These are phyloP conservation scores for Clepsis dumicolana DNA, from an alignment of 2,888 invertebrate genomes.

Conservation along the genomic window DNA sequence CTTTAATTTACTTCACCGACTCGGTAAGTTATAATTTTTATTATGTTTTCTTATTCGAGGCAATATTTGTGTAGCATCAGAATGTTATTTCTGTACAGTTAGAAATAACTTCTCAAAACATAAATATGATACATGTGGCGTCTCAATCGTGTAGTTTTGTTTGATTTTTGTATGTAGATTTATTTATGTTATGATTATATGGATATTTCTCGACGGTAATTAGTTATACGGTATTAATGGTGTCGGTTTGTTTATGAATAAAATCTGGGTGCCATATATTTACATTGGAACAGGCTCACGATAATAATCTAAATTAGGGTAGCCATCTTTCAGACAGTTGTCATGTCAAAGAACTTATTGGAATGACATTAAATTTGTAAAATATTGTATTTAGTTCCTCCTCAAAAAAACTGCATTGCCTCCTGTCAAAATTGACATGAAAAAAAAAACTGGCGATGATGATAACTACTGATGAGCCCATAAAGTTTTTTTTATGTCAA, in stretches of 20 bases:
- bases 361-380: not conserved
- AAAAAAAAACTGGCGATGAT: no score
- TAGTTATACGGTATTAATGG: conserved; percentile 58
- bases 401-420: not conserved
- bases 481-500: no score
- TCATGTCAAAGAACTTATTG: not conserved
- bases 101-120: conserved; percentile 79
- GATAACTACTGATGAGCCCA: no score
- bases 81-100: conserved; percentile 71
- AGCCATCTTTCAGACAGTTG: not conserved
- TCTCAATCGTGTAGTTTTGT: conserved; percentile 65
- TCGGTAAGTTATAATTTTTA: conserved; percentile 59
- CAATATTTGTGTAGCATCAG: conserved; percentile 72
- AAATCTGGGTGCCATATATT: conserved; percentile 43
- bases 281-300: conserved; percentile 25
- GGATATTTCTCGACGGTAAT: conserved; percentile 61
- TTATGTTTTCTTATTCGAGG: conserved; percentile 73
- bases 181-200: conserved; percentile 65
- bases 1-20: conserved; percentile 46
- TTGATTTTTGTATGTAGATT: conserved; percentile 60
- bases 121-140: conserved; percentile 81
- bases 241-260: conserved; percentile 58
- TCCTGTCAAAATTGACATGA: no score
- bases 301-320: conserved; percentile 22
- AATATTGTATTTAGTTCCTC: no score